phyloP scores from a whole-genome alignment of 2,113 vertebrate species.

The Anser cygnoides region DNA sequence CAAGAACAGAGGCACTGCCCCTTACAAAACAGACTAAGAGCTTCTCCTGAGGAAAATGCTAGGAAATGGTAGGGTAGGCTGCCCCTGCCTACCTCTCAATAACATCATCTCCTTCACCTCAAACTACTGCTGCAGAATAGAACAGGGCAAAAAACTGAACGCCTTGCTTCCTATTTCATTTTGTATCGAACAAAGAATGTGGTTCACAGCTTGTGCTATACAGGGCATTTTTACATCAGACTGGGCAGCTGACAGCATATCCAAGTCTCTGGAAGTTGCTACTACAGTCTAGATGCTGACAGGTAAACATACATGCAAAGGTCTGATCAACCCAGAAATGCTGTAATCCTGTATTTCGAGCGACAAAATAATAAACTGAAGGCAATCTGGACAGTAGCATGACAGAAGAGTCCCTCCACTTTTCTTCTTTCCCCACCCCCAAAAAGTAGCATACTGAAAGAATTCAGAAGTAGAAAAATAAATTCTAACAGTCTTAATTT shows the following conservation, averaged over 20 bases:
- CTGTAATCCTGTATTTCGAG: neutral
- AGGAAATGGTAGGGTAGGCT: no score
- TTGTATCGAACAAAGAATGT: neutral
- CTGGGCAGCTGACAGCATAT: neutral
- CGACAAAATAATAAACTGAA: neutral
- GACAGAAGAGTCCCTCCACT: neutral
- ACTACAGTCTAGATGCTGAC: neutral
- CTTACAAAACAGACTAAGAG: neutral
- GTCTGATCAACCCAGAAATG: neutral
- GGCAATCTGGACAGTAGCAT: neutral
- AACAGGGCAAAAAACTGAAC: neutral
- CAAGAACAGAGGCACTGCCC: neutral
- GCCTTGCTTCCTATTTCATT: neutral
- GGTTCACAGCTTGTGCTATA: neutral
- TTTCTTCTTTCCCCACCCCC: neutral
- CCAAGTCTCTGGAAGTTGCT: neutral
- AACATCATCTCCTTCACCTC: no score
- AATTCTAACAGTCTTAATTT: neutral
- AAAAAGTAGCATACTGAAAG: neutral
- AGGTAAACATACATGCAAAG: neutral
- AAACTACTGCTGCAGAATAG: neutral
- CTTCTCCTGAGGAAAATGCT: neutral
- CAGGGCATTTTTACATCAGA: neutral
- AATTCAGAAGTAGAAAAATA: neutral
- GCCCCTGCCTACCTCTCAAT: neutral